Percentiles rank a stretch among this genome's conserved stretches.
These are phyloP conservation scores for Lonchura striata DNA, from an alignment of 2,113 vertebrate genomes.

Conservation along the genomic window DNA sequence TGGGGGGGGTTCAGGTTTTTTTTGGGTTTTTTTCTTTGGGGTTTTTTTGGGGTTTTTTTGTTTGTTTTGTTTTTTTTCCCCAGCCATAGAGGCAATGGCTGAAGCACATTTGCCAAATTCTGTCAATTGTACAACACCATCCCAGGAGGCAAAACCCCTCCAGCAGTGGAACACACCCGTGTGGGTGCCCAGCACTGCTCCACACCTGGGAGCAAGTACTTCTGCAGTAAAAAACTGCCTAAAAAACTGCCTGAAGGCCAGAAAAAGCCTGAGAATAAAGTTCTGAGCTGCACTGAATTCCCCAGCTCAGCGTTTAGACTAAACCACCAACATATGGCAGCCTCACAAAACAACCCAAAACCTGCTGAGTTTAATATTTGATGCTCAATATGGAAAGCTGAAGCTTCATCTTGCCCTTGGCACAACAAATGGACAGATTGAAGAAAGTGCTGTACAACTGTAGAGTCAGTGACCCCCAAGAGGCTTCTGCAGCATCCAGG, in stretches of 20 bases:
- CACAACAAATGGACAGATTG: not conserved
- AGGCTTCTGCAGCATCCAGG: rapidly evolving
- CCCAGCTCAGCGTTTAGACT: not conserved
- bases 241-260: not conserved
- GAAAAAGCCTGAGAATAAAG: not conserved
- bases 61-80: not conserved
- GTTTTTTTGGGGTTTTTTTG: not conserved
- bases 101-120: not conserved
- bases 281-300: not conserved
- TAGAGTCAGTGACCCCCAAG: not conserved
- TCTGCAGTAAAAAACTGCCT: not conserved
- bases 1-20: not conserved
- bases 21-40: not conserved
- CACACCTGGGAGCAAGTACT: not conserved
- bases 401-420: not conserved
- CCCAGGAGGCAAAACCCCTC: not conserved
- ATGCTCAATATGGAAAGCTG: not conserved
- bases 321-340: not conserved
- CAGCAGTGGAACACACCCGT: not conserved
- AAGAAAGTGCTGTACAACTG: not conserved
- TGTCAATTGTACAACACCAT: not conserved
- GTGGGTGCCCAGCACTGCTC: not conserved
- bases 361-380: not conserved
- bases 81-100: not conserved
- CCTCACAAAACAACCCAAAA: not conserved